These are phyloP conservation scores for Sarcophaga variegata DNA, from an alignment of 2,888 invertebrate genomes.

Conservation along the genomic window DNA sequence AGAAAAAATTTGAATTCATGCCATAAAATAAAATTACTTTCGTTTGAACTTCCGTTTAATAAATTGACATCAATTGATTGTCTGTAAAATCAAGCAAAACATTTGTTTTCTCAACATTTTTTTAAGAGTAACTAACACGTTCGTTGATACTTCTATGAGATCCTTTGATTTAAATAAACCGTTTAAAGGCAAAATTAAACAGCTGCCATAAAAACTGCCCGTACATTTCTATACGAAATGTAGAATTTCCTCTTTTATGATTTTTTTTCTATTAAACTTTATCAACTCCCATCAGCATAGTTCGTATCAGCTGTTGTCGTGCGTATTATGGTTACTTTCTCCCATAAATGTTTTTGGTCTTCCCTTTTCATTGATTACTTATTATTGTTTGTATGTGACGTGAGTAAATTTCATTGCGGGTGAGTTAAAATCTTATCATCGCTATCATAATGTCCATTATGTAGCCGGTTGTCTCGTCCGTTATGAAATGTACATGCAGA, in stretches of 20 bases:
- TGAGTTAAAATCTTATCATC: slow-evolving; percentile 39
- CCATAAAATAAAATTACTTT: slow-evolving; percentile 24
- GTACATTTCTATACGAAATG: not conserved
- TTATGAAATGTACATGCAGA: slow-evolving; percentile 27
- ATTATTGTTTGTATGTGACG: slow-evolving; percentile 14
- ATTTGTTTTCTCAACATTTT: slow-evolving; percentile 52
- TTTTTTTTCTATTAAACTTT: slow-evolving; percentile 16
- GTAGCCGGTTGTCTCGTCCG: slow-evolving; percentile 50
- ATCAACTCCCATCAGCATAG: not conserved
- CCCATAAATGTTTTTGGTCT: slow-evolving; percentile 14
- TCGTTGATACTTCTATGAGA: not conserved
- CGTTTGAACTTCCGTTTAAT: slow-evolving; percentile 47
- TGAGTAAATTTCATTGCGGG: not conserved
- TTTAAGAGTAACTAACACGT: slow-evolving; percentile 20
- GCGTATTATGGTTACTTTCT: slow-evolving; percentile 6
- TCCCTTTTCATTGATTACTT: slow-evolving; percentile 35
- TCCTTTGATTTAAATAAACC: not conserved
- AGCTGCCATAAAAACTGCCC: slow-evolving; percentile 40
- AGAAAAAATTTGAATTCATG: slow-evolving; percentile 41
- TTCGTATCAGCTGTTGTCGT: slow-evolving; percentile 65
- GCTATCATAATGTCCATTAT: slow-evolving; percentile 23
- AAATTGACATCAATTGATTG: slow-evolving; percentile 47
- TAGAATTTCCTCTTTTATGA: slow-evolving; percentile 24
- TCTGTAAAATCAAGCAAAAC: slow-evolving; percentile 53
- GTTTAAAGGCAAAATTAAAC: slow-evolving; percentile 30